Conservation (phyloP, 2,113 vertebrate species). For the Chloropsis hardwickii region DNA sequence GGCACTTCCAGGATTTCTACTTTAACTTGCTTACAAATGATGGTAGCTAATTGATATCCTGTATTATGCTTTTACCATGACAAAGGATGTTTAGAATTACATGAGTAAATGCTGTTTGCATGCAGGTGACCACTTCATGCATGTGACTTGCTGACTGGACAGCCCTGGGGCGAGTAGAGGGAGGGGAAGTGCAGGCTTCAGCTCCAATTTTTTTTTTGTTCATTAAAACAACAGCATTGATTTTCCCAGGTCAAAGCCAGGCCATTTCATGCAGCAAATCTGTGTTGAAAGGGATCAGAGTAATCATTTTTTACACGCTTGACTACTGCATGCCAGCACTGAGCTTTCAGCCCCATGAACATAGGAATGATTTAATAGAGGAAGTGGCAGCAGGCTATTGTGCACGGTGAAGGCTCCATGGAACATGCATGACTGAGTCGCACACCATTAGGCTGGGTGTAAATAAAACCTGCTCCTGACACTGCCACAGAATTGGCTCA, state of each 20-base stretch:
- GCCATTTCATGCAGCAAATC: constrained; percentile 57
- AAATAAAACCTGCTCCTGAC: constrained; percentile 56
- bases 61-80: background rate
- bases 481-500: constrained; percentile 5
- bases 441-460: constrained; percentile 40
- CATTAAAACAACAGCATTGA: constrained; percentile 61
- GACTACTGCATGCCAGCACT: constrained; percentile 22
- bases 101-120: background rate
- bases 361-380: constrained; percentile 63
- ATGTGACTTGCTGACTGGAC: background rate
- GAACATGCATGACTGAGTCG: constrained; percentile 58
- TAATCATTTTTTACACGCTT: constrained; percentile 67
- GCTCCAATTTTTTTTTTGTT: constrained; percentile 38
- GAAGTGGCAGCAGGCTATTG: constrained; percentile 60
- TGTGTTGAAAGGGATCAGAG: constrained; percentile 55
- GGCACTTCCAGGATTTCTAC: background rate
- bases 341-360: constrained; percentile 48
- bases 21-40: constrained; percentile 10
- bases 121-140: background rate
- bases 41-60: constrained; percentile 15
- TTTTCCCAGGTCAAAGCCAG: constrained; percentile 61
- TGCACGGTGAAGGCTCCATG: constrained; percentile 45
- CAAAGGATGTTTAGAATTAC: background rate
- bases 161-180: background rate
- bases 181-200: background rate